Conservation (phyloP, 2,797 vertebrate genomes). For the Parotocinclus haroldoi region DNA sequence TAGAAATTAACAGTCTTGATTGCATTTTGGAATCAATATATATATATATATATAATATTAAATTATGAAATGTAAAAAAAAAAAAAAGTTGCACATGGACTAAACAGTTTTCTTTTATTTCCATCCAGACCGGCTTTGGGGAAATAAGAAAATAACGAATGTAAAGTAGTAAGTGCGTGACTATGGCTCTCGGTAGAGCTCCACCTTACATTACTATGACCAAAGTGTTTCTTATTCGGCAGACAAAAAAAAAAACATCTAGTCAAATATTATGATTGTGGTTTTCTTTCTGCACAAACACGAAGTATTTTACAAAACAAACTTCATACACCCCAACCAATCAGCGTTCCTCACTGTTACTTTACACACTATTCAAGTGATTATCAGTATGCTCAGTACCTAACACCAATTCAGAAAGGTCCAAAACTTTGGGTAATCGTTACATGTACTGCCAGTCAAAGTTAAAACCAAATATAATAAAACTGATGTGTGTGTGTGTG, state of each 20-base stretch:
- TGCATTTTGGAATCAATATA: conserved; percentile 79
- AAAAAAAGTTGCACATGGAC: conserved; percentile 67
- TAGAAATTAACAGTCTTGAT: conserved; percentile 85
- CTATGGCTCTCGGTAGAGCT: conserved; percentile 75
- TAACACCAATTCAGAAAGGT: conserved; percentile 67
- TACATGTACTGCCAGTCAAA: conserved; percentile 71
- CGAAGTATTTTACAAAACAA: conserved; percentile 41
- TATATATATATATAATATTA: conserved; percentile 68
- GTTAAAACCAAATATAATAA: conserved; percentile 51
- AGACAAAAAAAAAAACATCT: conserved; percentile 54
- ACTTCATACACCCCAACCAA: conserved; percentile 57
- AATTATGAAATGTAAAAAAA: conserved; percentile 69
- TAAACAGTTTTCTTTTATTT: conserved; percentile 68
- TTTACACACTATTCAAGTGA: conserved; percentile 69
- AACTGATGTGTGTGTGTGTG: conserved; percentile 45
- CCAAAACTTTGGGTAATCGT: conserved; percentile 70
- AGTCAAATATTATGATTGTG: conserved; percentile 42
- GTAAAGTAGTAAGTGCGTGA: conserved; percentile 77
- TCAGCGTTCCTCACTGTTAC: conserved; percentile 52
- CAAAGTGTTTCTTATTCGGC: conserved; percentile 72
- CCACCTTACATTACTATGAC: conserved; percentile 64
- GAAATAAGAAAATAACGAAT: conserved; percentile 57
- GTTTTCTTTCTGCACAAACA: conserved; percentile 43
- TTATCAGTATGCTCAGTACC: conserved; percentile 71
- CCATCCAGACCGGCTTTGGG: conserved; percentile 75